These are phyloP conservation scores for Merodon equestris DNA, from an alignment of 2,888 invertebrate species.

Conservation along the genomic window DNA sequence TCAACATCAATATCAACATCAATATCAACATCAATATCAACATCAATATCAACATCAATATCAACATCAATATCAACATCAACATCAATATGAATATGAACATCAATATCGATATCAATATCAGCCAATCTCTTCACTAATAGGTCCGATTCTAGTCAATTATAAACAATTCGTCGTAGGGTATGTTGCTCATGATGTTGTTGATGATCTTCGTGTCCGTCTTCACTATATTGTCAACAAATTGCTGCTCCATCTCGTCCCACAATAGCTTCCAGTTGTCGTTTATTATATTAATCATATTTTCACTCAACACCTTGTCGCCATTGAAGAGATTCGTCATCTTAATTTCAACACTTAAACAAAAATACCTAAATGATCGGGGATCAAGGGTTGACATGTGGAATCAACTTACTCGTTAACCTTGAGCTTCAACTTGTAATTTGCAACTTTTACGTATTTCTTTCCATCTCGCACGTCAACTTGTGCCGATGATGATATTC, in stretches of 20 bases:
- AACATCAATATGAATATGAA: no score
- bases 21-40: no score
- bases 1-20: no score
- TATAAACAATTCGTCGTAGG: constrained; percentile 29
- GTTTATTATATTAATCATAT: constrained; percentile 72
- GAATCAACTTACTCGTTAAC: constrained; percentile 66
- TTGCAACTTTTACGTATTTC: constrained; percentile 64
- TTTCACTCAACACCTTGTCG: constrained; percentile 71
- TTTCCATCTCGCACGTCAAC: constrained; percentile 70
- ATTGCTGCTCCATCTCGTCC: constrained; percentile 70
- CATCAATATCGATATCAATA: no score
- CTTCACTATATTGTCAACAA: constrained; percentile 58
- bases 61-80: no score
- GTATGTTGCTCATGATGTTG: background rate
- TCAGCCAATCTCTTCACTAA: no score
- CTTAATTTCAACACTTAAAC: constrained; percentile 39
- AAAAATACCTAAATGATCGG: background rate
- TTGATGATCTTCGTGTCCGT: background rate
- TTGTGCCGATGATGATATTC: constrained; percentile 35
- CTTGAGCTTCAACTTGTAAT: constrained; percentile 65
- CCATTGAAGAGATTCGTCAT: constrained; percentile 73
- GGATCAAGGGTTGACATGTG: no score
- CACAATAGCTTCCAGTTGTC: constrained; percentile 71
- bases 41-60: no score
- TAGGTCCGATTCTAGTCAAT: background rate